These are phyloP conservation scores for Cephalopachus bancanus DNA, from an alignment of 2,797 vertebrate species.

Conservation along the genomic window DNA sequence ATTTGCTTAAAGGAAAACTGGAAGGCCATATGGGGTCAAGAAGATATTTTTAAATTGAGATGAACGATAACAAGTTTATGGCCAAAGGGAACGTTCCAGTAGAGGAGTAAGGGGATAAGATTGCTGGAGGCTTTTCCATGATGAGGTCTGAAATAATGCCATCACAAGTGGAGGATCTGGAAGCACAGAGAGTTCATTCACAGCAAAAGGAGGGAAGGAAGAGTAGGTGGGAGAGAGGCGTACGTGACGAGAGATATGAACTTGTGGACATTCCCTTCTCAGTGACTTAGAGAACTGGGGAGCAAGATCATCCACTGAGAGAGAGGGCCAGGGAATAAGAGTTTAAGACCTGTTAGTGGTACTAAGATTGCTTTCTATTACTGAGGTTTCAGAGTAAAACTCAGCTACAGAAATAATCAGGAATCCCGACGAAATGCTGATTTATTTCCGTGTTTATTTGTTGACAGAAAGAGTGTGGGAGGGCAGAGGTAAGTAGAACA, in stretches of 20 bases:
- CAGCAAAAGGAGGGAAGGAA: background rate
- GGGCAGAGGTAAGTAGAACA: background rate
- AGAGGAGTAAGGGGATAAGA: background rate
- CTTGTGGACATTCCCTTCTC: background rate
- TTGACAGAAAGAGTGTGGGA: background rate
- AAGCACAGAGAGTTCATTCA: background rate
- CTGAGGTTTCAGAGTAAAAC: background rate
- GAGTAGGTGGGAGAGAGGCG: background rate
- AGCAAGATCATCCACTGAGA: background rate
- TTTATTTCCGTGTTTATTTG: background rate
- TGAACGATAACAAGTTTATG: background rate
- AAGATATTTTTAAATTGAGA: constrained; percentile 25
- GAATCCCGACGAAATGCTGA: background rate
- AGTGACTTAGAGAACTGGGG: background rate
- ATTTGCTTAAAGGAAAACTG: background rate
- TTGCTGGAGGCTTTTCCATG: background rate
- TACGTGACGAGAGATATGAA: background rate
- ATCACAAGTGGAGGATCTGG: background rate
- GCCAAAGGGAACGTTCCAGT: background rate
- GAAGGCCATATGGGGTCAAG: background rate
- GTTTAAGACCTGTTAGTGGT: background rate
- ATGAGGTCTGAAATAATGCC: background rate
- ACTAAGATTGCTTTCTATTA: background rate
- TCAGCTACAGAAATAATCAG: background rate
- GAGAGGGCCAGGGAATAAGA: background rate